These are phyloP conservation scores for Pelodytes ibericus DNA, from an alignment of 2,797 vertebrate species.

Conservation along the genomic window DNA sequence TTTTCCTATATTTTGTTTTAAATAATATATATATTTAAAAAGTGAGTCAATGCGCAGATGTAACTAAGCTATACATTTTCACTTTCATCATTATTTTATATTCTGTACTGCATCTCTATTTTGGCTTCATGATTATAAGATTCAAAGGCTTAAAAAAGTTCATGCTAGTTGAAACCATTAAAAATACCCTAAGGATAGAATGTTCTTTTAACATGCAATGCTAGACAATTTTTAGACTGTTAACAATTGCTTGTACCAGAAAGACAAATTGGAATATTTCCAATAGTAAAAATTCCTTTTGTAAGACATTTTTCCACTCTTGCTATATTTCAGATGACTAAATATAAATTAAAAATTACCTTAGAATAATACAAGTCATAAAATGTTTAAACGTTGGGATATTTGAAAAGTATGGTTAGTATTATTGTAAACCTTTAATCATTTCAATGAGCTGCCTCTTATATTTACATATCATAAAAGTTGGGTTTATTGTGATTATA, in stretches of 20 bases:
- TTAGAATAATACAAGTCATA: background rate
- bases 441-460: background rate
- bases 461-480: too few species aligned
- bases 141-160: slow-evolving; percentile 42
- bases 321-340: slow-evolving; percentile 22
- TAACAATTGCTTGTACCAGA: slow-evolving; percentile 51
- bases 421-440: background rate
- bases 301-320: slow-evolving; percentile 24
- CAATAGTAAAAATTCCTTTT: slow-evolving; percentile 39
- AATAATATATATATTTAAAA: background rate
- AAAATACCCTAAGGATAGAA: slow-evolving; percentile 50
- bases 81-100: slow-evolving; percentile 13
- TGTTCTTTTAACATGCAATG: slow-evolving; percentile 52
- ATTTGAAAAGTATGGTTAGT: background rate
- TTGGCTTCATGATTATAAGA: slow-evolving; percentile 38
- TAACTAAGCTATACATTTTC: background rate
- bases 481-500: too few species aligned
- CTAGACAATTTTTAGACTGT: slow-evolving; percentile 44
- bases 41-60: background rate
- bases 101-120: slow-evolving; percentile 24
- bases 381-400: background rate
- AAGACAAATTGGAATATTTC: slow-evolving; percentile 35
- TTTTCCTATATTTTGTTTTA: background rate
- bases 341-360: slow-evolving; percentile 1
- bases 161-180: slow-evolving; percentile 51